Evolutionary conservation across 92 coral and sea anemone genomes (phyloP), one percentile per base, ranked within the genome.

Genomic region (Heliopora coerulea): DNA sequence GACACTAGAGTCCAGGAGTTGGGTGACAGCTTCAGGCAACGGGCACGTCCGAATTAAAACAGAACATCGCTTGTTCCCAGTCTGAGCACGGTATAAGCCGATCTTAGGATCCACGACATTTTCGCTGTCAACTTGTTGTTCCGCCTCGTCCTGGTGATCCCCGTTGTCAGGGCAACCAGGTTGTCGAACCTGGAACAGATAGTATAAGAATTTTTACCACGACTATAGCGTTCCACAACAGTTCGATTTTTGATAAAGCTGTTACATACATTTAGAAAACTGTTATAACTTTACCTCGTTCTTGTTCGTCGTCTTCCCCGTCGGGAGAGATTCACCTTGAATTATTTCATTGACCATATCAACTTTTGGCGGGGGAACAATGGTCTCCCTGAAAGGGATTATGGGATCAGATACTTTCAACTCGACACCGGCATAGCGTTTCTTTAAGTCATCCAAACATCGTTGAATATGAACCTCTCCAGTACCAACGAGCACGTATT

Each of bases 391-490:
- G 88, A 93, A 93, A 26, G 98, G 98, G 13, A 93, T 88, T n/a
- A 93, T 93, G 42, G 98, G 98, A 15, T 87, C 86, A n/a, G 98
- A 93, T 14, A 93, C 96, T 49, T 86, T 90, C 77, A 93, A 75
- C 69, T 91, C 85, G 20, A 90, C 88, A 54, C 90, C 60, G 8
- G 98, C 98, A 44, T 82, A 93, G 9, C 91, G 93, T 73, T 87
- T 83, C 80, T 86, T 88, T 26, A 93, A 79, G 65, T 90, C 98
- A 20, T 91, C 98, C 4, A 93, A 82, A 56, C 98, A 93, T n/a
- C 91, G 84, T 79, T 93, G 95, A 1, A 93, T 84, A 78, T 93
- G 98, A 28, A 93, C 98, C 58, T 93, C 98, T 1, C 98, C 98
- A 15, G 98, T 96, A 5, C 95, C 95, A 1, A 93, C 81, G 29